Conservation (phyloP, 2,888 invertebrate genomes). For the Sussaba pulchella region DNA sequence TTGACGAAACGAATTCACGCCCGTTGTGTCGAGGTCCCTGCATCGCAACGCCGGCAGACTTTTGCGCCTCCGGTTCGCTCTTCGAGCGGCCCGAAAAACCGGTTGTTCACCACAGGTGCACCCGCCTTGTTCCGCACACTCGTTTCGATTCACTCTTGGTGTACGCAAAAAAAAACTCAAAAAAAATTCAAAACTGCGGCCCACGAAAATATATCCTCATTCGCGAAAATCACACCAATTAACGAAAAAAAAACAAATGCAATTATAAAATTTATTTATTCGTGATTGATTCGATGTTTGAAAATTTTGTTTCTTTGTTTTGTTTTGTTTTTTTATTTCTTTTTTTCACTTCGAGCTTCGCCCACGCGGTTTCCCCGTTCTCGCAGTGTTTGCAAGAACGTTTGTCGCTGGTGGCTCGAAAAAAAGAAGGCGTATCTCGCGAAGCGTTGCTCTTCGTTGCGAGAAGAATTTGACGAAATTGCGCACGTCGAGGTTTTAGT, state of each 20-base stretch:
- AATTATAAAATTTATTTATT: conserved; percentile 12
- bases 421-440: conserved; percentile 48
- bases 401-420: conserved; percentile 3
- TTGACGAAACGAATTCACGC: conserved; percentile 60
- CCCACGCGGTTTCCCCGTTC: not conserved
- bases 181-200: not conserved
- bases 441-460: not conserved
- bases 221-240: conserved; percentile 20
- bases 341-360: not conserved
- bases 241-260: conserved; percentile 9
- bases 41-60: too few species aligned
- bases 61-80: conserved; percentile 40
- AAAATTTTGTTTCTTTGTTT: too few species aligned
- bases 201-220: conserved; percentile 37
- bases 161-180: conserved; percentile 43
- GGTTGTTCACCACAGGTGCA: conserved; percentile 77
- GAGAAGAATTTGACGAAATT: conserved; percentile 34
- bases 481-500: conserved; percentile 28
- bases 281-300: too few species aligned
- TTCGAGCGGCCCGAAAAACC: conserved; percentile 75
- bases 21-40: too few species aligned
- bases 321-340: too few species aligned
- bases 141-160: conserved; percentile 47
- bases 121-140: conserved; percentile 66
- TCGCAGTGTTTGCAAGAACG: conserved; percentile 13